Evolutionary conservation across 2,113 vertebrate genomes (phyloP).

Genomic region (Gopherus flavomarginatus): DNA sequence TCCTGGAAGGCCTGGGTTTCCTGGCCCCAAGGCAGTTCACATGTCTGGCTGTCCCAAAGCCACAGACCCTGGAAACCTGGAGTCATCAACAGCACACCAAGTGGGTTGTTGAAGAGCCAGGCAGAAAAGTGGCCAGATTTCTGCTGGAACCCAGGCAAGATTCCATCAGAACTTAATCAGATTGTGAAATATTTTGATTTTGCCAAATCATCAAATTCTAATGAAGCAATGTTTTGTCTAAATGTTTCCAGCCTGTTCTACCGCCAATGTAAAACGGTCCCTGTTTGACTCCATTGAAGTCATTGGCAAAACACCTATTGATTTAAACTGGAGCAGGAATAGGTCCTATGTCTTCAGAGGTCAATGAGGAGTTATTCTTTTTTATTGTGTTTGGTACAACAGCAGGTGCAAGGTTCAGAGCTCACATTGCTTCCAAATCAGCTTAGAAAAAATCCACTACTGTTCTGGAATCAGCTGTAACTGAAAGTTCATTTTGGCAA

Average conservation of each 20-base stretch:
- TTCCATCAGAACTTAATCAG: too few relatives aligned
- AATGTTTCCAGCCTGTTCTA: background rate
- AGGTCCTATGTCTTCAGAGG: background rate
- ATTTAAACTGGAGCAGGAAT: background rate
- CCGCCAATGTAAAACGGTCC: background rate
- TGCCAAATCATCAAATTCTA: background rate
- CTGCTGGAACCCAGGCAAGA: too few relatives aligned
- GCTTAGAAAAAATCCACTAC: background rate
- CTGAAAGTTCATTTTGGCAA: background rate
- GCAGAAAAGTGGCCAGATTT: background rate
- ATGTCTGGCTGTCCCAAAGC: background rate
- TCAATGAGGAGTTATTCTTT: slow-evolving; percentile 2
- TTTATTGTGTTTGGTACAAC: slow-evolving; percentile 7
- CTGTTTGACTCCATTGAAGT: background rate
- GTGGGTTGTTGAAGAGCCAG: background rate
- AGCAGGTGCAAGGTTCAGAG: slow-evolving; percentile 11
- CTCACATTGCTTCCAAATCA: slow-evolving; percentile 11
- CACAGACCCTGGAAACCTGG: background rate
- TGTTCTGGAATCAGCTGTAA: background rate
- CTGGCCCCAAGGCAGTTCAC: background rate
- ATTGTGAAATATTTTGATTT: background rate
- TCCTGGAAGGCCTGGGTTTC: background rate
- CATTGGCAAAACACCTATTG: background rate
- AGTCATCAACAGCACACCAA: background rate
- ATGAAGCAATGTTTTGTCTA: background rate